phyloP scores from a whole-genome alignment of 1,140 invertebrate species.

The Drosophila seguyi region DNA sequence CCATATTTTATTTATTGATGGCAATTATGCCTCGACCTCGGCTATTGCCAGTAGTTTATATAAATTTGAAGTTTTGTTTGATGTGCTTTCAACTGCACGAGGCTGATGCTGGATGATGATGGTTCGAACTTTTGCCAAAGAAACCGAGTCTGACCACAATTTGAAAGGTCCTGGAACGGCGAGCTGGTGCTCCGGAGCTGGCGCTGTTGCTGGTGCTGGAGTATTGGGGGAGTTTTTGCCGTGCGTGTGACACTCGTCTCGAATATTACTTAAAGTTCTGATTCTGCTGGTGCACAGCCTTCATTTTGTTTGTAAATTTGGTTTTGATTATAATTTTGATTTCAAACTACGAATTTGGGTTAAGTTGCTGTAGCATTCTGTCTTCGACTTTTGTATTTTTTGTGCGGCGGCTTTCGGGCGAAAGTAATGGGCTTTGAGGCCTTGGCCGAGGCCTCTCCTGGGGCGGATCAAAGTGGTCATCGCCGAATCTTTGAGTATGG shows the following conservation, averaged over 20 bases:
- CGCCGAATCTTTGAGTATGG: slow-evolving; percentile 40
- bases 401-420: slow-evolving; percentile 59
- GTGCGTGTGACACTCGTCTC: slow-evolving; percentile 53
- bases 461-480: slow-evolving; percentile 53
- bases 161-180: slow-evolving; percentile 41
- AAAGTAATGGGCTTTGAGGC: slow-evolving; percentile 53
- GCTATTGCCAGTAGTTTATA: slow-evolving; percentile 75
- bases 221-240: slow-evolving; percentile 26
- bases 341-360: slow-evolving; percentile 61
- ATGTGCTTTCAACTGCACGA: slow-evolving; percentile 78
- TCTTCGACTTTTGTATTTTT: slow-evolving; percentile 50
- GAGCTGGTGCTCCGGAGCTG: slow-evolving; percentile 17
- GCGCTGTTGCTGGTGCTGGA: slow-evolving; percentile 6
- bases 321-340: slow-evolving; percentile 48
- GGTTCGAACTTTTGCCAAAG: slow-evolving; percentile 76
- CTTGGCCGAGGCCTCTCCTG: slow-evolving; percentile 17
- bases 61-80: slow-evolving; percentile 81
- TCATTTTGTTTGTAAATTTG: slow-evolving; percentile 59
- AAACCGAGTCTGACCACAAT: slow-evolving; percentile 78
- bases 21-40: slow-evolving; percentile 82
- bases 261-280: slow-evolving; percentile 68
- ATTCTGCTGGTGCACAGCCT: slow-evolving; percentile 64
- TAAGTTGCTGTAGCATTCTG: slow-evolving; percentile 46
- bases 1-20: slow-evolving; percentile 84
- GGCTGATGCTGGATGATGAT: slow-evolving; percentile 42